phyloP scores from a whole-genome alignment of 2,888 invertebrate genomes.

The Fabriciana adippe region DNA sequence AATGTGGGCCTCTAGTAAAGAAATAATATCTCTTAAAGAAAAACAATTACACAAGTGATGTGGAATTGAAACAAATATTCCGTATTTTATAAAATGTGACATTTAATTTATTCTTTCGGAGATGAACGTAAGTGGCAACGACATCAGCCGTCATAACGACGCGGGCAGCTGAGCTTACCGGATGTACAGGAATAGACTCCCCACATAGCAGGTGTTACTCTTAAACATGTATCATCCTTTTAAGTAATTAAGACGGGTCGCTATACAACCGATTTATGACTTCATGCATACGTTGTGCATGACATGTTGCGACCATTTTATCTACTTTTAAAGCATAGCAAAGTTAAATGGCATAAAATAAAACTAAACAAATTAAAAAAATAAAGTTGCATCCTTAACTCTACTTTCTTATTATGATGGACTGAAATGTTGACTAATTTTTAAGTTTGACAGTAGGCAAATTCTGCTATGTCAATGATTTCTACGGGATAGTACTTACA shows the following conservation, averaged over 20 bases:
- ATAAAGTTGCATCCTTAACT: no score
- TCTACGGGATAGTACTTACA: no score
- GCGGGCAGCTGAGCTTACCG: conserved; percentile 74
- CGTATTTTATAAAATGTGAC: conserved; percentile 53
- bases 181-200: conserved; percentile 71
- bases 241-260: conserved; percentile 28
- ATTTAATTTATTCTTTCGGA: conserved; percentile 67
- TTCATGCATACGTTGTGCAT: not conserved
- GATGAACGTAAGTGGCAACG: conserved; percentile 64
- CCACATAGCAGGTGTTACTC: conserved; percentile 34
- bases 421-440: no score
- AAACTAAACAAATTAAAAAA: no score
- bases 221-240: conserved; percentile 33
- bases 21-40: conserved; percentile 17
- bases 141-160: conserved; percentile 67
- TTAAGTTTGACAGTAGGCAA: no score
- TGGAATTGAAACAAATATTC: conserved; percentile 43
- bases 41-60: conserved; percentile 7
- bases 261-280: conserved; percentile 16
- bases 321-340: not conserved
- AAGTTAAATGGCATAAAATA: no score
- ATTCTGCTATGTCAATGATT: no score
- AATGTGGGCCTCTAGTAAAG: not conserved
- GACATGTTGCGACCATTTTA: conserved; percentile 1
- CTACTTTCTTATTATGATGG: no score